Evolutionary conservation across 2,113 vertebrate genomes (phyloP), one percentile per base, ranked within the genome.

Genomic region (Anoplopoma fimbria): DNA sequence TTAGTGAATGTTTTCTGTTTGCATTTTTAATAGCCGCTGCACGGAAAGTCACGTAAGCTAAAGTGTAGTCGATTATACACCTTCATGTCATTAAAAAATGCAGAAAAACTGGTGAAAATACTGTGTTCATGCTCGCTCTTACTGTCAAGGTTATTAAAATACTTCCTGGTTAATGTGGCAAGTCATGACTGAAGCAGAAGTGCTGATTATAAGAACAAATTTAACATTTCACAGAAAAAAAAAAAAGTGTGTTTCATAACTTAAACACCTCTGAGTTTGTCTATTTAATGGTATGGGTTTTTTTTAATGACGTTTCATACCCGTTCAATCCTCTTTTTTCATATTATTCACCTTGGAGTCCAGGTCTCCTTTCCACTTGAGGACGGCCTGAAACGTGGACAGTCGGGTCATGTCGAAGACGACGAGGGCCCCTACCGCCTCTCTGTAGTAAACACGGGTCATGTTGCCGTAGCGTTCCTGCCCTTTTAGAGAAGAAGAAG

Each of bases 401-500:
- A 92, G 81, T 0, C 96, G 77, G 2, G 96, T 96, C 93, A 96
- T 95, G 89, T 97, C 96, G 27, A 96, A 97, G 77, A 97, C 95
- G 4, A 97, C 95, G 1, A 97, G 90, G 0, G 96, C 96, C 2
- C 96, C 96, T 8, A 96, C 95, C 0, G 96, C 96, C 81, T 97
- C 96, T 1, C 94, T 80, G 92, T 97, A 97, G 89, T 97, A 97
- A 49, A 97, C 95, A 0, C 96, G 95, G 12, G 96, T 96, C 96
- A 96, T 96, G 92, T 97, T 95, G 27, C 96, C 96, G 61, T 96
- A 97, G 14, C 96, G 92, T 68, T 97, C 96, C 81, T 97, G 96
- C n/a, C 96, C 96, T 97, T 69, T 69, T 19, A 12, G 12, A 57
- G 12, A 27, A 72, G 25, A 12, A 68, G 40, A 47, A 29, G 64